These are phyloP conservation scores for Zaprionus capensis DNA, from an alignment of 1,140 invertebrate genomes.

Conservation along the genomic window DNA sequence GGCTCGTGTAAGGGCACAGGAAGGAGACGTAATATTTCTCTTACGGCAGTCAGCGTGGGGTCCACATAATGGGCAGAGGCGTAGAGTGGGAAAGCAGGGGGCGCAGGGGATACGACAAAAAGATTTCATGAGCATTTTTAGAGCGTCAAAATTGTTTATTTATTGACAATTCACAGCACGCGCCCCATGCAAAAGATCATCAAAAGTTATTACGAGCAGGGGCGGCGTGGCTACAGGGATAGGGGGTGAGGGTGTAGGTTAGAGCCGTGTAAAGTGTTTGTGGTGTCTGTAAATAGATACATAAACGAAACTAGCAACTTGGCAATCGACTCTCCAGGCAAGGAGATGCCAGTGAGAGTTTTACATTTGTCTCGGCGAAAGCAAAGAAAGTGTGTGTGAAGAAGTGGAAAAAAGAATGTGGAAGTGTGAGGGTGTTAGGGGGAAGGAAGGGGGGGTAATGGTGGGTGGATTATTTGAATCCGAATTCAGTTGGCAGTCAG, in stretches of 20 bases:
- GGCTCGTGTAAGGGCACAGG: background rate
- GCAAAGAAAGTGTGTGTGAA: background rate
- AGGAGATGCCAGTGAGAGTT: constrained; percentile 15
- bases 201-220: constrained; percentile 39
- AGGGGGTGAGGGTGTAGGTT: background rate
- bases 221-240: background rate
- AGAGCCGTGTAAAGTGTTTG: constrained; percentile 22
- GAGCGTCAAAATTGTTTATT: constrained; percentile 55
- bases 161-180: constrained; percentile 60
- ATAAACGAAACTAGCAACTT: constrained; percentile 38
- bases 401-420: background rate
- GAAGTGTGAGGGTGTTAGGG: background rate
- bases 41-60: constrained; percentile 17
- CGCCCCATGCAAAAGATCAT: constrained; percentile 43
- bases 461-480: constrained; percentile 3
- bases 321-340: constrained; percentile 14
- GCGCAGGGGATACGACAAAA: constrained; percentile 4
- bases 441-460: background rate
- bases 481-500: constrained; percentile 16
- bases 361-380: constrained; percentile 16
- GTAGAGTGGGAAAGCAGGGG: background rate
- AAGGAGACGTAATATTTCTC: background rate
- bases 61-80: constrained; percentile 18
- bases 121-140: constrained; percentile 45
- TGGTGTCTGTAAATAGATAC: constrained; percentile 39